Base-by-base conservation (phyloP, 2,888 invertebrate genomes). In the Melieria picta region DNA sequence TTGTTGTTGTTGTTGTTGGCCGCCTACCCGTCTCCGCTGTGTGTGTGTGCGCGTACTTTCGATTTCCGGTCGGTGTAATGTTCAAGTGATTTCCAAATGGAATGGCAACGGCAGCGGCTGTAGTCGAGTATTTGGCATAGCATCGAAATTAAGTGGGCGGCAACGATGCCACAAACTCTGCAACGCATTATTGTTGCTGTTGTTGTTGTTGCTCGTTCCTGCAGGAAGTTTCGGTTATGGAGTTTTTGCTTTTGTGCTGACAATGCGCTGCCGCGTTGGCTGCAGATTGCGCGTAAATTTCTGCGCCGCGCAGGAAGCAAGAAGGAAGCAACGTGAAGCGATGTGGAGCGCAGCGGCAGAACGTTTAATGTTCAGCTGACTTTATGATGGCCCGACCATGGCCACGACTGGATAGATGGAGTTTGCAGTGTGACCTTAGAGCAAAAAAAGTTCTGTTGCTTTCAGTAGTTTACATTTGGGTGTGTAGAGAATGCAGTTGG, bases 31-130 rank as follows among this genome's bases (percentile, higher is more conserved):
- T 30, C 30, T 30, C 30, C 30, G 3, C 30, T 30, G 30, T 30
- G 30, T 30, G 30, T 30, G 30, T 30, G 30, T 30, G 47, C 16
- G 64, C 30, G 71, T 79, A 81, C 81, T 82, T 82, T 83, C 83
- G 82, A 83, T 82, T 82, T 82, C 82, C 83, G 82, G 73, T 81
- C 75, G 74, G 65, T 71, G 72, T 72, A 69, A 69, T 74, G 68
- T 74, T 74, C 69, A 72, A 74, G 72, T 72, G 74, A 71, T 71
- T 74, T 56, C 63, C 50, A 62, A 69, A 64, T 57, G 48, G 69
- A 52, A 61, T 50, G 67, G 61, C 60, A 58, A 30, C 7, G 7
- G 6, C n/a, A 13, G 13, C 9, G 43, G 16, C 30, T 61, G 52
- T 5, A n/a, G 10, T 48, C 47, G 50, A 50, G 11, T 16, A 57